phyloP scores from a whole-genome alignment of 2,888 invertebrate genomes.

The Epirrhoe alternata region DNA sequence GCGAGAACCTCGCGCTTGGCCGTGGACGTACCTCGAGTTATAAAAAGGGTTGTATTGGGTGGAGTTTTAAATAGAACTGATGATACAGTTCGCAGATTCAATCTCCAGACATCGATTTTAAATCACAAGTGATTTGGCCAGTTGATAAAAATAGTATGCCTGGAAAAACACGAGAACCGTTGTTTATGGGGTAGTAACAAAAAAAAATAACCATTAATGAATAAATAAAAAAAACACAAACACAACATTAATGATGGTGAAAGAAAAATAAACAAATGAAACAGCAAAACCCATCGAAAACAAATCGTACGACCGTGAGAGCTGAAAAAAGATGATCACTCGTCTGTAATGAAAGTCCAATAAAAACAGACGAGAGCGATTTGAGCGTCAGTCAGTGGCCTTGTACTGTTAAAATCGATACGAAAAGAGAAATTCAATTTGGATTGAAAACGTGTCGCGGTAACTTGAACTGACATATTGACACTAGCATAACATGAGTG shows the following conservation, averaged over 20 bases:
- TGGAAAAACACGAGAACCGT: not conserved
- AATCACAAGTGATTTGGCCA: not conserved
- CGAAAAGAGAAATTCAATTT: conserved; percentile 49
- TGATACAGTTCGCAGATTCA: not conserved
- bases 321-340: conserved; percentile 33
- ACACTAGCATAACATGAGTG: conserved; percentile 40
- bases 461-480: conserved; percentile 49
- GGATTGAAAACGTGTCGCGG: conserved; percentile 49
- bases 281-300: conserved; percentile 32
- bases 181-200: not conserved
- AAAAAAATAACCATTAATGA: not conserved
- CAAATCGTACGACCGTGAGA: conserved; percentile 24
- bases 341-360: conserved; percentile 37
- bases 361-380: conserved; percentile 41
- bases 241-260: conserved; percentile 10
- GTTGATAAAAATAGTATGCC: no score
- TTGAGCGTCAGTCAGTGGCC: conserved; percentile 33
- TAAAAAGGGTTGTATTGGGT: conserved; percentile 7
- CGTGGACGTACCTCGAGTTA: conserved; percentile 44
- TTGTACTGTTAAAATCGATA: conserved; percentile 43
- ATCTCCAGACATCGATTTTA: not conserved
- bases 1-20: conserved; percentile 56
- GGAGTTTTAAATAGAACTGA: conserved; percentile 10
- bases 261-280: conserved; percentile 19
- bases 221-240: conserved; percentile 6